A percentile compares a stretch with the other conserved stretches of the same genome.
Conservation (phyloP, 2,113 vertebrate species). For the Thunnus thynnus region DNA sequence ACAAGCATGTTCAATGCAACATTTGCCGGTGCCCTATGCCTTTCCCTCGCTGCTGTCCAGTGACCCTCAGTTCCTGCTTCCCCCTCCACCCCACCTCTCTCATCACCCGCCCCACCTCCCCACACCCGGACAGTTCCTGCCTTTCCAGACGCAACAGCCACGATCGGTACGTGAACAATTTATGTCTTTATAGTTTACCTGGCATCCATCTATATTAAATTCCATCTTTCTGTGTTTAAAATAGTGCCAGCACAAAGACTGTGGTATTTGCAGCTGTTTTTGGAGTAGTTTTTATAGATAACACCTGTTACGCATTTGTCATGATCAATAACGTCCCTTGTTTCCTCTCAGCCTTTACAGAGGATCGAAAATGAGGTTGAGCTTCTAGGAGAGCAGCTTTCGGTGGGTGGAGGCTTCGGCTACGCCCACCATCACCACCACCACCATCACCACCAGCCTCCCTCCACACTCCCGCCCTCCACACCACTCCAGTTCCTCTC, state of each 20-base stretch:
- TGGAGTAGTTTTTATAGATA: not conserved
- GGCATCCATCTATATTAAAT: not conserved
- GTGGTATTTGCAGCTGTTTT: not conserved
- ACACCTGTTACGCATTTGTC: not conserved
- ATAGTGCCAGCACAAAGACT: not conserved
- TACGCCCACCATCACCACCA: conserved; percentile 91
- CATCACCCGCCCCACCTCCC: conserved; percentile 94
- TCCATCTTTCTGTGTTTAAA: accelerated
- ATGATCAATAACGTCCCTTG: not conserved
- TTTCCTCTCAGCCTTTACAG: conserved; percentile 90
- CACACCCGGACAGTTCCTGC: conserved; percentile 94
- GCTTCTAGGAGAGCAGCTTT: conserved; percentile 94
- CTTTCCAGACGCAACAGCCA: conserved; percentile 96
- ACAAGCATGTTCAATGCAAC: conserved; percentile 96
- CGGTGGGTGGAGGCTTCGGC: conserved; percentile 92
- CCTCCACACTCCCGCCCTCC: conserved; percentile 92
- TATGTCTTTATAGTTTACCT: not conserved
- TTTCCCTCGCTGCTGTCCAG: conserved; percentile 96
- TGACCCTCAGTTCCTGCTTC: conserved; percentile 95
- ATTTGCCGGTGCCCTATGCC: conserved; percentile 95
- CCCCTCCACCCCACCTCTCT: conserved; percentile 91
- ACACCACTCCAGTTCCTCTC: conserved; percentile 95
- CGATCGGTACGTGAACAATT: conserved; percentile 89
- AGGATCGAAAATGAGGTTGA: conserved; percentile 99
- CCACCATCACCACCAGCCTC: conserved; percentile 87